Base-by-base conservation (phyloP, 2,113 vertebrate species). In the Sander lucioperca region DNA sequence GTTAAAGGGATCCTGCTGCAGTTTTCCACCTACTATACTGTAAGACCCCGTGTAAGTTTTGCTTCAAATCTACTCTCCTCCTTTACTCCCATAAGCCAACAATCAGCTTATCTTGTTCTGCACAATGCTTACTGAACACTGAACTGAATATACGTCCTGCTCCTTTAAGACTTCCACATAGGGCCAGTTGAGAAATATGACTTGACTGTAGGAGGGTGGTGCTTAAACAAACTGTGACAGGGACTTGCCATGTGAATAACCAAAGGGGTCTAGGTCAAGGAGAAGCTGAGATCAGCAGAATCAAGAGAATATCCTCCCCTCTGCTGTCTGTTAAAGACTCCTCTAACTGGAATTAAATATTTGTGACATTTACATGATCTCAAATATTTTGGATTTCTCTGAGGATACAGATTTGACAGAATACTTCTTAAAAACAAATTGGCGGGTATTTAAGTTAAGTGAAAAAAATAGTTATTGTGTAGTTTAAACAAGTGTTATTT, bases 141-240 rank as follows among this genome's bases (percentile, higher is more conserved):
- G 18, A 36, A 7, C 14, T 68, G 47, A 73, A 53, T 51, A 30
- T 14, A 50, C 68, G 66, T 53, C 11, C 89, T 90, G 87, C 82
- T 81, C 88, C 95, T 95, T 95, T 95, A 95, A 95, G 92, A 80
- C 77, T 25, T 62, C 21, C 39, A 61, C 74, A 8, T 2, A 15
- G 53, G 65, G 59, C 74, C n/a, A 19, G 63, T 86, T 82, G 84
- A 83, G 77, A 87, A 88, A 88, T 68, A 62, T 57, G 77, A 87
- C 64, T 79, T 19, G 61, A 62, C 77, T 51, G 75, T 59, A 25
- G 66, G 88, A 82, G 80, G 88, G 91, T 84, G 90, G 91, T 3
- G 90, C 88, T 89, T 90, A 27, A 19, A 51, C 86, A 56, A 56
- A 66, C 67, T 11, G 77, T 66, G 90, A 89, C 90, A 88, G 86